Base-by-base conservation (phyloP, 2,888 invertebrate species). In the Xanthorhoe designata region DNA sequence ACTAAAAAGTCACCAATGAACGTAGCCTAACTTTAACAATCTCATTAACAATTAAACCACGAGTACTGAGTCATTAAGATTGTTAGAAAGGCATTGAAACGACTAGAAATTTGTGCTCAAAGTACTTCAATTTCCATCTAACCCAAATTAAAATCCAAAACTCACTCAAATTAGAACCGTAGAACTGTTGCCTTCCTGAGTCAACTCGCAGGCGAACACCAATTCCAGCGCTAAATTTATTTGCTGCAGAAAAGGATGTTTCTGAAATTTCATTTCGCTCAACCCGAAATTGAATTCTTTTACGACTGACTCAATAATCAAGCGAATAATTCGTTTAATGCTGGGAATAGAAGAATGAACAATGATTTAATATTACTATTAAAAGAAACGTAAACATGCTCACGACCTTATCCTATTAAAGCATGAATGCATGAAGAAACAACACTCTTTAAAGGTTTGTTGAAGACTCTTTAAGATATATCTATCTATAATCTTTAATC, bases 281-380 rank as follows among this genome's bases (percentile, higher is more conserved):
- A 83, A 86, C 80, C 83, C 78, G 83, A 89, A 91, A 91, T 91
- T 87, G 88, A 89, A 89, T 91, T 90, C 81, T 83, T 87, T 84
- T 83, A 84, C 88, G 87, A 86, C 84, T 87, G 85, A 83, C 84
- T 77, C 89, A 77, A 87, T 90, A 91, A 91, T 90, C 88, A 86
- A 89, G 89, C 91, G 88, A 90, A 88, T 90, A 89, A 90, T 90
- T 87, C 81, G 88, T 85, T 91, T 90, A 86, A 65, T 74, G 70
- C 75, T 68, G 15, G 19, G 19, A 10, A 15, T 42, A 13, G 38
- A 5, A 24, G 5, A 42, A 42, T 42, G 38, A 42, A 42, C 38
- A 42, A 10, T 13, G 38, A 1, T 42, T 42, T 42, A 13, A 13
- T 1, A 42, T 42, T 42, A 13, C 38, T 13, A 13, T 13, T 13